Percentiles rank a stretch among this genome's conserved stretches.
phyloP scores from a whole-genome alignment of 2,797 vertebrate species.

The Acridotheres tristis region DNA sequence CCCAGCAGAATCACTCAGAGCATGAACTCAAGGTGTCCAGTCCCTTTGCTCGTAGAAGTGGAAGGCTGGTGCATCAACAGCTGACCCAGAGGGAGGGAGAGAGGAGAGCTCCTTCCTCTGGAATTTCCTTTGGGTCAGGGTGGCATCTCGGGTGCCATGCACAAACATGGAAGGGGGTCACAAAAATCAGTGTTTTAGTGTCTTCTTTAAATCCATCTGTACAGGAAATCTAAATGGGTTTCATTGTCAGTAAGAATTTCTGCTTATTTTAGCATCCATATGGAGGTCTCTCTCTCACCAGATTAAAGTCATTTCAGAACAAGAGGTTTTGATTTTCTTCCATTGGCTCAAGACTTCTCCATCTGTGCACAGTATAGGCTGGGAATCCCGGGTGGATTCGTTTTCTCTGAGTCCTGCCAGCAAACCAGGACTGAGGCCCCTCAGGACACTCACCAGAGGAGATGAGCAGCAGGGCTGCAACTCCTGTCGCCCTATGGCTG shows the following conservation, averaged over 20 bases:
- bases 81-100: neutral
- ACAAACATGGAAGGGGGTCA: neutral
- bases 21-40: neutral
- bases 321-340: slow-evolving; percentile 27
- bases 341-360: neutral
- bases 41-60: neutral
- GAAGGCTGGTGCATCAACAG: neutral
- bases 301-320: neutral
- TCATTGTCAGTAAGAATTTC: neutral
- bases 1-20: neutral
- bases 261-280: neutral
- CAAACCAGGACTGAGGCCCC: neutral
- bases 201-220: neutral
- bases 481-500: neutral
- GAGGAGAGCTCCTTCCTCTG: neutral
- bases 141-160: neutral
- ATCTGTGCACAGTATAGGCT: neutral
- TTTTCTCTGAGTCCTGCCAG: neutral
- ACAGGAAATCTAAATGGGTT: neutral
- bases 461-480: neutral
- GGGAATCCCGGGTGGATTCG: neutral
- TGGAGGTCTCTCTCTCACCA: neutral
- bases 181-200: neutral
- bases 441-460: neutral
- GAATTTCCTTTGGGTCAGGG: neutral